A percentile compares a stretch with the other conserved stretches of the same genome.
Evolutionary conservation across 2,113 vertebrate genomes (phyloP).

Genomic region (Rhineura floridana): DNA sequence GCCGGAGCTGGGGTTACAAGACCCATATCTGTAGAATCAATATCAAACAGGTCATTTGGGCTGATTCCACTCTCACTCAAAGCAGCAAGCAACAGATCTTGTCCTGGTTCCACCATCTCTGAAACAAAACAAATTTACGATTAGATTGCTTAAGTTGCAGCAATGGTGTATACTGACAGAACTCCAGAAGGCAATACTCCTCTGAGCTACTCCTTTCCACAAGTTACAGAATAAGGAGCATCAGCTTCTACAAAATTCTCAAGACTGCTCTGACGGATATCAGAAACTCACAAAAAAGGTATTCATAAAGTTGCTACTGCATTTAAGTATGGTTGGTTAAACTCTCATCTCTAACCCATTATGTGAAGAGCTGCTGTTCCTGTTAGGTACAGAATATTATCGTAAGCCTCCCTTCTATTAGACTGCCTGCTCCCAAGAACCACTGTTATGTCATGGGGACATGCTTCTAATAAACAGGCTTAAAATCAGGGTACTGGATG

Average conservation of each 20-base stretch:
- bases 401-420: neutral
- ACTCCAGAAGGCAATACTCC: neutral
- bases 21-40: conserved; percentile 87
- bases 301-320: neutral
- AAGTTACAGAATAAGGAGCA: neutral
- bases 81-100: conserved; percentile 97
- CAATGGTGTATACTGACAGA: neutral
- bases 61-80: conserved; percentile 99
- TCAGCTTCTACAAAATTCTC: neutral
- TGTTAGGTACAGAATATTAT: neutral
- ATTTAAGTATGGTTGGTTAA: neutral
- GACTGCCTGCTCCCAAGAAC: neutral
- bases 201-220: neutral
- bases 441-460: neutral
- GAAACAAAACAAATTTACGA: conserved; percentile 46
- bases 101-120: conserved; percentile 97
- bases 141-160: neutral
- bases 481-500: neutral
- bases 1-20: conserved; percentile 76
- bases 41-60: conserved; percentile 95
- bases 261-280: neutral
- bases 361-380: neutral
- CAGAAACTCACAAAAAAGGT: neutral
- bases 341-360: neutral
- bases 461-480: neutral